phyloP scores from a whole-genome alignment of 2,797 vertebrate genomes.

The Mergus octosetaceus region DNA sequence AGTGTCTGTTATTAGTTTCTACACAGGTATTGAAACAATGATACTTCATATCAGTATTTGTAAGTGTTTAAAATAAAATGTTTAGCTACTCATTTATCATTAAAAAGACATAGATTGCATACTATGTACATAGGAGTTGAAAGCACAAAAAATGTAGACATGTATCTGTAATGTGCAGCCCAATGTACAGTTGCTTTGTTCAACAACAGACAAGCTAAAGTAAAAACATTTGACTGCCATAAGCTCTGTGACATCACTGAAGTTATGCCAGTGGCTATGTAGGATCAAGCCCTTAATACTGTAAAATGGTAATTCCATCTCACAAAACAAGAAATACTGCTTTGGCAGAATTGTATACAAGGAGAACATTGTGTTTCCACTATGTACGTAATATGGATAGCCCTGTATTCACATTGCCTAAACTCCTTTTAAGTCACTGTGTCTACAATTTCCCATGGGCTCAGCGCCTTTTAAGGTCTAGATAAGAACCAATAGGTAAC shows the following conservation, averaged over 20 bases:
- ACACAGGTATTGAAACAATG: slow-evolving; percentile 46
- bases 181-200: background rate
- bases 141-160: background rate
- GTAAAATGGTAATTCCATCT: background rate
- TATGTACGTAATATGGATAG: background rate
- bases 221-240: background rate
- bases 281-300: background rate
- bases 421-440: background rate
- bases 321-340: background rate
- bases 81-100: background rate
- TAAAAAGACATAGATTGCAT: background rate
- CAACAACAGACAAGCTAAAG: background rate
- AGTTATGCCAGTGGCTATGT: background rate
- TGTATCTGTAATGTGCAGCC: background rate
- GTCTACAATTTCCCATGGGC: background rate
- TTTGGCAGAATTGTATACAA: background rate
- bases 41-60: slow-evolving; percentile 9
- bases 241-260: background rate
- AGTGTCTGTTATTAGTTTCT: slow-evolving; percentile 29
- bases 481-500: background rate
- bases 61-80: slow-evolving; percentile 12
- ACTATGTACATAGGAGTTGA: background rate
- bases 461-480: background rate
- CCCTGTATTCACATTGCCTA: background rate
- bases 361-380: background rate